Evolutionary conservation across 2,113 vertebrate genomes (phyloP).

Genomic region (Semicossyphus pulcher): DNA sequence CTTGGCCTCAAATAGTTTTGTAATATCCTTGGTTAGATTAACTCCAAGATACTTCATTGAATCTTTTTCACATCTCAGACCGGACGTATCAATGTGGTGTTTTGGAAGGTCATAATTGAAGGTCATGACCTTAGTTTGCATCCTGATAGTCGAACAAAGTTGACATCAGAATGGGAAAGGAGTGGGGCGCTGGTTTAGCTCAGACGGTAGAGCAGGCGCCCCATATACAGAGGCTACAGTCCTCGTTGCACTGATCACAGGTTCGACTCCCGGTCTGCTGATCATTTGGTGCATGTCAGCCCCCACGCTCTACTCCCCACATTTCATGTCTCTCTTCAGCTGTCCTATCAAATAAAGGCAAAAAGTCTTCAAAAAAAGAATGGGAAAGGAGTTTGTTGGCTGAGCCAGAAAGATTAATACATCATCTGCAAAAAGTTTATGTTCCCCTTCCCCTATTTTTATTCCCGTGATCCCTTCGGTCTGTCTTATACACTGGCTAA

Average conservation of each 20-base stretch:
- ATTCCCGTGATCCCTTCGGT: neutral
- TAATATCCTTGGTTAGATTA: neutral
- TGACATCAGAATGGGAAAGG: neutral
- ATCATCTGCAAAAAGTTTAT: neutral
- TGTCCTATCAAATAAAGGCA: too few relatives aligned
- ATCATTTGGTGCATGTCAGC: too few relatives aligned
- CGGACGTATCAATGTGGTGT: neutral
- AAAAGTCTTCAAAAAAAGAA: too few relatives aligned
- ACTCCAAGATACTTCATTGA: neutral
- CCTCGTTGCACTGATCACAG: too few relatives aligned
- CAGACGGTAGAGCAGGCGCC: too few relatives aligned
- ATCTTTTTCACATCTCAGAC: neutral
- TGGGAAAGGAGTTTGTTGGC: too few relatives aligned
- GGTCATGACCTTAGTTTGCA: neutral
- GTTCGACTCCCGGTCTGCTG: too few relatives aligned
- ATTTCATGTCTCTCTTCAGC: too few relatives aligned
- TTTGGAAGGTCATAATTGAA: neutral
- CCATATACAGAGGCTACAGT: too few relatives aligned
- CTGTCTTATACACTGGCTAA: conserved; percentile 2
- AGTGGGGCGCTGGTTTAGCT: neutral
- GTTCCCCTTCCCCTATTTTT: neutral
- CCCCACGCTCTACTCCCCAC: too few relatives aligned
- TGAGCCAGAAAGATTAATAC: neutral
- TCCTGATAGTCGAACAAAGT: neutral
- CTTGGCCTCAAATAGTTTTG: neutral